A percentile compares a stretch with the other conserved stretches of the same genome.
Evolutionary conservation across 2,113 vertebrate genomes (phyloP).

Genomic region (Apteryx owenii): DNA sequence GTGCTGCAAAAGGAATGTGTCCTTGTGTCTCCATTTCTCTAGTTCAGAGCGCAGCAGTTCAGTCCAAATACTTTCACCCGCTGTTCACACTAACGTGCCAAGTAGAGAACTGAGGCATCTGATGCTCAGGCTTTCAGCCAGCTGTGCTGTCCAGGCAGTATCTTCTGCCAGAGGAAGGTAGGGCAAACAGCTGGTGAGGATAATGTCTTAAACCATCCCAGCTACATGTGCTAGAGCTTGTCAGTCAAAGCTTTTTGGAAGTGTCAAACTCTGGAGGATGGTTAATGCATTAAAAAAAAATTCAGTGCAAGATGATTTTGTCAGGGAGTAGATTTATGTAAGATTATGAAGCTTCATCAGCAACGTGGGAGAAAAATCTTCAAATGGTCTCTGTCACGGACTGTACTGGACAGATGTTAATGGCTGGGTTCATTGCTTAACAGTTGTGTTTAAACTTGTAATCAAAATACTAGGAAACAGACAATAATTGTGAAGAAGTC

Average conservation of each 20-base stretch:
- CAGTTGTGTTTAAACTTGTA: not conserved
- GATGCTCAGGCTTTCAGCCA: not conserved
- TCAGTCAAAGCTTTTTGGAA: not conserved
- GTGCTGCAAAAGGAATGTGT: not conserved
- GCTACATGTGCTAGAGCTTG: not conserved
- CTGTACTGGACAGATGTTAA: not conserved
- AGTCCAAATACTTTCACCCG: not conserved
- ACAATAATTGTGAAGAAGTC: not conserved
- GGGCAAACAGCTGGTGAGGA: not conserved
- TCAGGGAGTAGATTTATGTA: not conserved
- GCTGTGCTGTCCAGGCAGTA: not conserved
- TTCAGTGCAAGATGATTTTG: not conserved
- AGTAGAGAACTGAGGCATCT: rapidly evolving
- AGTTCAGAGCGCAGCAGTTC: not conserved
- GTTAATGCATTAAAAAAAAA: not conserved
- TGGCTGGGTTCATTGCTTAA: not conserved
- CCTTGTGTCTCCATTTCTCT: not conserved
- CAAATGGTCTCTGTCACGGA: not conserved
- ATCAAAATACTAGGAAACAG: not conserved
- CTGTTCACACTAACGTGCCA: not conserved
- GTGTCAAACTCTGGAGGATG: not conserved
- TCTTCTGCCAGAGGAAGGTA: not conserved
- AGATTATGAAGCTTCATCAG: not conserved
- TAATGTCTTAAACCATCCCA: not conserved
- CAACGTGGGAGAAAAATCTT: rapidly evolving